Percentiles rank a stretch among this genome's conserved stretches.
Conservation (phyloP, 2,113 vertebrate species). For the Triplophysa siluroides region DNA sequence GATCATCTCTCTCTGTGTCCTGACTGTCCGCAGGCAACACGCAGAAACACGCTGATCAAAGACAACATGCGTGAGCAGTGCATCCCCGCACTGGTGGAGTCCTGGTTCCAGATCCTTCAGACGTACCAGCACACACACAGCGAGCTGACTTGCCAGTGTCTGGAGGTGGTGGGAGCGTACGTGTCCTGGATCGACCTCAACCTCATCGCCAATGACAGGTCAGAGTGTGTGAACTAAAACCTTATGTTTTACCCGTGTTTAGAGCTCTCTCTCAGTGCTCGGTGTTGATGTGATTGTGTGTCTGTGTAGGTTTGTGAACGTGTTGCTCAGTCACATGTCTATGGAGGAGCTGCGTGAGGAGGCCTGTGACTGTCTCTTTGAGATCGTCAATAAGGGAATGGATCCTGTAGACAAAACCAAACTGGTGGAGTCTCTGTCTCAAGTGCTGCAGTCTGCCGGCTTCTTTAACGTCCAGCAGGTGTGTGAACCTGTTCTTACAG, state of each 20-base stretch:
- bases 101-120: conserved; percentile 98
- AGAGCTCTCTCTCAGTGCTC: too few relatives aligned
- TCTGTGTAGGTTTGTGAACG: conserved; percentile 88
- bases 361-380: conserved; percentile 97
- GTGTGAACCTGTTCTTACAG: neutral
- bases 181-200: conserved; percentile 99
- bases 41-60: conserved; percentile 94
- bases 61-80: conserved; percentile 95
- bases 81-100: conserved; percentile 95
- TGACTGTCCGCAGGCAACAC: conserved; percentile 78
- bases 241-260: too few relatives aligned
- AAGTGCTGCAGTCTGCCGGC: conserved; percentile 90
- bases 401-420: conserved; percentile 97
- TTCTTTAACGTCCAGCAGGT: conserved; percentile 97
- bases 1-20: neutral
- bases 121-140: conserved; percentile 91
- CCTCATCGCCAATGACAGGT: conserved; percentile 98
- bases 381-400: conserved; percentile 99
- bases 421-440: conserved; percentile 94
- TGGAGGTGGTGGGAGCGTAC: conserved; percentile 96
- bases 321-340: conserved; percentile 97
- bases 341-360: conserved; percentile 95
- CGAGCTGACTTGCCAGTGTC: conserved; percentile 97
- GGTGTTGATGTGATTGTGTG: neutral
- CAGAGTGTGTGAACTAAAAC: conserved; percentile 9